Percentiles rank a stretch among this genome's conserved stretches.
phyloP scores from a whole-genome alignment of 2,113 vertebrate genomes.

The Podilymbus podiceps region DNA sequence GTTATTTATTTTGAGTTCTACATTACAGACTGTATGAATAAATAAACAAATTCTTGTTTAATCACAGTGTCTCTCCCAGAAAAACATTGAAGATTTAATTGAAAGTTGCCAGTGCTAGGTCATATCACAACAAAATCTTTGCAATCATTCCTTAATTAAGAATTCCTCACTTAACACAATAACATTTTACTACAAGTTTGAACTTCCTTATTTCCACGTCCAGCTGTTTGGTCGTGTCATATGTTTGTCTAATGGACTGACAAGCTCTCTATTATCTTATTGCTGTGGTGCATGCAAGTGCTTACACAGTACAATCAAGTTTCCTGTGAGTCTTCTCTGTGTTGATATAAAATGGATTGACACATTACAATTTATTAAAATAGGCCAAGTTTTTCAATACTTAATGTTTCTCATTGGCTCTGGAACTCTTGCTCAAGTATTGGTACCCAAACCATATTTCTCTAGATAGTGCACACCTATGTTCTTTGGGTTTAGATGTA shows the following conservation, averaged over 20 bases:
- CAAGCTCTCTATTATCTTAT: not conserved
- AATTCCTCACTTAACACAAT: not conserved
- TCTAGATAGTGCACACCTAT: not conserved
- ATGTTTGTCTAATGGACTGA: not conserved
- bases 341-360: not conserved
- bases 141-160: not conserved
- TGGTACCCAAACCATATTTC: not conserved
- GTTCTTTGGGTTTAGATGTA: not conserved
- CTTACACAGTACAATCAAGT: not conserved
- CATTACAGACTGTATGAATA: not conserved
- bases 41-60: not conserved
- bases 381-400: not conserved
- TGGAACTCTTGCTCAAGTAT: accelerated
- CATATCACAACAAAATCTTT: not conserved
- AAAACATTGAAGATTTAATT: not conserved
- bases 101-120: not conserved
- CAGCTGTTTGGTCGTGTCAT: not conserved
- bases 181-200: not conserved
- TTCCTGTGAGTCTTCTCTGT: not conserved
- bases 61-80: not conserved
- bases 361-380: not conserved
- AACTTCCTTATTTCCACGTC: not conserved
- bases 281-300: not conserved
- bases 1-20: not conserved
- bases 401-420: not conserved